A percentile compares a stretch with the other conserved stretches of the same genome.
Conservation (phyloP, 2,113 vertebrate genomes). For the Indri indri region DNA sequence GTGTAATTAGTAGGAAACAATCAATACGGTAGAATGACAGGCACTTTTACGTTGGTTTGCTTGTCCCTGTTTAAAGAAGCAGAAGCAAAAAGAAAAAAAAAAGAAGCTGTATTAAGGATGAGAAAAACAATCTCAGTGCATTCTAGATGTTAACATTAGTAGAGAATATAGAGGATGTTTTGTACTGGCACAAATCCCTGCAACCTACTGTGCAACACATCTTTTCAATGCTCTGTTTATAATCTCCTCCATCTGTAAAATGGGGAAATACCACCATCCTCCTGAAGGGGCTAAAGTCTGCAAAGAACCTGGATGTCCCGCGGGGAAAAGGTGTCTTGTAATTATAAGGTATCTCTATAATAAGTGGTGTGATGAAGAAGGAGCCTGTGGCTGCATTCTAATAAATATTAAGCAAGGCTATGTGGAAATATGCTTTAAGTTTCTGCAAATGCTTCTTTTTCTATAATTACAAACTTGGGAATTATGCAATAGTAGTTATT, state of each 20-base stretch:
- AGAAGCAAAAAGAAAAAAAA: not conserved
- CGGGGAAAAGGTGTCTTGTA: not conserved
- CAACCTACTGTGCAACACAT: not conserved
- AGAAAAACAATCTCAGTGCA: not conserved
- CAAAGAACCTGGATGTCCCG: not conserved
- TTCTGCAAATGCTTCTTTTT: conserved; percentile 59
- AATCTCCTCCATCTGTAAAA: not conserved
- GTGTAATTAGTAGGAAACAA: conserved; percentile 56
- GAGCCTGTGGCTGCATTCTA: conserved; percentile 45
- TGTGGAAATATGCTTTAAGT: conserved; percentile 22
- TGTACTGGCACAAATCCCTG: not conserved
- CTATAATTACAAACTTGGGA: conserved; percentile 44
- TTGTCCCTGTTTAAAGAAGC: conserved; percentile 48
- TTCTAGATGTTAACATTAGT: not conserved
- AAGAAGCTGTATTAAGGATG: not conserved
- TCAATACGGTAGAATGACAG: conserved; percentile 39
- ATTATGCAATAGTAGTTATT: conserved; percentile 52
- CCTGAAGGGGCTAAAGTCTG: not conserved
- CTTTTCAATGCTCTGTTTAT: not conserved
- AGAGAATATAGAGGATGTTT: not conserved
- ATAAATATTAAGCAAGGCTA: conserved; percentile 64
- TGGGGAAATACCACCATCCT: not conserved
- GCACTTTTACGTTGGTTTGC: not conserved
- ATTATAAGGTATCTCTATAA: not conserved
- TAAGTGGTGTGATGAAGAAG: conserved; percentile 32